phyloP scores from a whole-genome alignment of 2,888 invertebrate genomes.

The Ferrisia virgata region DNA sequence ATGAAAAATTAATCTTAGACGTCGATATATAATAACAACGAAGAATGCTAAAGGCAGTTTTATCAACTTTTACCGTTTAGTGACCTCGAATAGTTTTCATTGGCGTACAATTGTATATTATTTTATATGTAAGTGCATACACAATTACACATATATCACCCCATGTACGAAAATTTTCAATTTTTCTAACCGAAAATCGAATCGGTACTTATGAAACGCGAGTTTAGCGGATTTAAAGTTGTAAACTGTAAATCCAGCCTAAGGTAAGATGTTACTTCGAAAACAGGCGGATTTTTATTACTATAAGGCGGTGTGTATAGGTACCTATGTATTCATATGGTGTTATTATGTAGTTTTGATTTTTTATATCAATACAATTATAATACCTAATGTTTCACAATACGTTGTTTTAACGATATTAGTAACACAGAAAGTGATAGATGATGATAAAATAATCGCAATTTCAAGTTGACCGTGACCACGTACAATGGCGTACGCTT shows the following conservation, averaged over 20 bases:
- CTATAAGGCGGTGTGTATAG: neutral
- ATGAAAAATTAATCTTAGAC: slow-evolving; percentile 44
- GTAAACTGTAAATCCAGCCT: neutral
- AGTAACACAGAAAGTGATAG: neutral
- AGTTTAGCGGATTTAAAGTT: neutral
- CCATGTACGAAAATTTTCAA: slow-evolving; percentile 9
- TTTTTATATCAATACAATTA: neutral
- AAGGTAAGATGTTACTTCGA: neutral
- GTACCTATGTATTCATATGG: no score
- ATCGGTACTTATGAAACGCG: neutral
- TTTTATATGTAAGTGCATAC: no score
- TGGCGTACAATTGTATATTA: neutral
- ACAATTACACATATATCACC: neutral
- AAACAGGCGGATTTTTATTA: neutral
- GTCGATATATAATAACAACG: slow-evolving; percentile 38
- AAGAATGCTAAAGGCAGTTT: neutral
- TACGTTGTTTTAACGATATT: neutral
- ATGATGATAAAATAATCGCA: slow-evolving; percentile 4
- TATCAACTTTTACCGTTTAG: slow-evolving; percentile 42
- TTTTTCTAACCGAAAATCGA: neutral
- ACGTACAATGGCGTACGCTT: neutral
- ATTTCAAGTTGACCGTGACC: slow-evolving; percentile 19
- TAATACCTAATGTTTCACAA: neutral
- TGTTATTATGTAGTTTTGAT: no score
- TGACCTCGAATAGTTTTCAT: slow-evolving; percentile 41